Base-by-base conservation (phyloP, 1,140 invertebrate genomes). In the Temnothorax longispinosus region DNA sequence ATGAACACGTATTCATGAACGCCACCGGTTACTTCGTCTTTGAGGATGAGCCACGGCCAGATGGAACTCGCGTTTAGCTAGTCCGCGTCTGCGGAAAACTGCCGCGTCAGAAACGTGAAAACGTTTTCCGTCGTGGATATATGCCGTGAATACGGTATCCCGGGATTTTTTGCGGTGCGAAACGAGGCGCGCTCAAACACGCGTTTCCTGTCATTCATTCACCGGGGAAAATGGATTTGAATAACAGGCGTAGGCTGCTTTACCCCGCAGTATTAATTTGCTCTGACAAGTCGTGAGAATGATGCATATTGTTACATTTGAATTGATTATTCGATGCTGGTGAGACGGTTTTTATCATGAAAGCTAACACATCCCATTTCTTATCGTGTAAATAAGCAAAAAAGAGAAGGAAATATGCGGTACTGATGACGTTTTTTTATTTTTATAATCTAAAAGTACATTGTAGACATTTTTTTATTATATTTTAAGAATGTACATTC, bases 1-100 rank as follows among this genome's bases (percentile, higher is more conserved):
- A 93, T 90, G 87, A 92, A 88, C 88, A 88, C 87, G 86, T 92
- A 92, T 92, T 90, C 90, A 91, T 88, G 91, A 91, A 92, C 90
- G 92, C 91, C 90, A 91, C 90, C 87, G 89, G 89, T 92, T 91
- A 86, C 87, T 81, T 87, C 86, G 86, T 78, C 82, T 71, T 71
- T 72, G 76, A 78, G 88, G 90, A 91, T 91, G 86, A 90, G 76
- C 86, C 74, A 81, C 86, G 71, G 65, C 87, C 72, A 90, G 67
- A 76, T 72, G 75, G 72, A 67, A 80, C 32, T 50, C 67, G 41
- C 60, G 18, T 54, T 69, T 13, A 78, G 13, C 77, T 82, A 64
- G 65, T 69, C 21, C 76, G 72, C 27, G 60, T 74, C 56, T 21
- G 54, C 27, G 81, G 64, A 75, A 82, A 89, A 85, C 62, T 56